Base-by-base conservation (phyloP, 2,113 vertebrate genomes). In the Mus spicilegus region DNA sequence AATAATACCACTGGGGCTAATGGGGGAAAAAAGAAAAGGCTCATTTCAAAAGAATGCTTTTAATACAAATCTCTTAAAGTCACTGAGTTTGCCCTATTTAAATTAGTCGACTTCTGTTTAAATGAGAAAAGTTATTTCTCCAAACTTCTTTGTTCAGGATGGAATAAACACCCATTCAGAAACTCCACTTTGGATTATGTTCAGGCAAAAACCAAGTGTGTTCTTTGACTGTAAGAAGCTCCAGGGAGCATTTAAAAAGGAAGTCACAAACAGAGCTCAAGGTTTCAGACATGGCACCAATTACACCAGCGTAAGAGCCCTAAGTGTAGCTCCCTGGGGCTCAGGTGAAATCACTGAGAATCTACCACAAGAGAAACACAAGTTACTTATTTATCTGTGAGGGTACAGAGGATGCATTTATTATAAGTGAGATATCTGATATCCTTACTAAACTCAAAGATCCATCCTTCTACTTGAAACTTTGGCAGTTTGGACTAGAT, bases 311-410 rank as follows among this genome's bases (percentile, higher is more conserved):
- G 39, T 93, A 75, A 8, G 24, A 76, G 70, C 42, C 56, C 46
- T 65, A 95, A 56, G 86, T 49, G 82, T 4, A 91, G 65, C 65
- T 16, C 56, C 46, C 26, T 33, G 14, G 63, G 28, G 80, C 13
- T 95, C 86, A 93, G 97, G 81, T 88, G 67, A 95, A 92, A 75
- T 93, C 78, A 56, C 36, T 28, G 88, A 69, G 36, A 96, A 95
- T 69, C 95, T 80, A 92, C 54, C 94, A 5, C 75, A 91, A 91
- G 77, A 88, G 69, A 90, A 95, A 19, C 75, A 26, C 19, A 69
- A 0, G 49, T 76, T 85, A 87, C n/a, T 77, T 61, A 72, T 81
- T 87, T 87, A 82, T 77, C 90, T 92, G 82, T 67, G 7, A 87
- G 28, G 13, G 82, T 12, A 87, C 28, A 89, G 16, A 70, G 7